phyloP scores from a whole-genome alignment of 1,140 invertebrate genomes.

The Lethocerus indicus region DNA sequence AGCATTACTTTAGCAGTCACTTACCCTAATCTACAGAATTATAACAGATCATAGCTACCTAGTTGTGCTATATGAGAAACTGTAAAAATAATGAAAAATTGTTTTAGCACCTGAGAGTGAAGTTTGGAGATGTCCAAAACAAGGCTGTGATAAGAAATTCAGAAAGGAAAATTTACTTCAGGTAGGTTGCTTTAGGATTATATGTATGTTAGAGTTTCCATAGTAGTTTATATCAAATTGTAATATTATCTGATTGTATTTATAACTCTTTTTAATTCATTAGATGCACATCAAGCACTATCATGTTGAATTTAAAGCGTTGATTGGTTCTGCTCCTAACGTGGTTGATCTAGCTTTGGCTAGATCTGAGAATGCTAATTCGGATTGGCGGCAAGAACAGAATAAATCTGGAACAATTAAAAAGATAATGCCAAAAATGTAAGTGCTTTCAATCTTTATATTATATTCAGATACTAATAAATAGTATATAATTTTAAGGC shows the following conservation, averaged over 20 bases:
- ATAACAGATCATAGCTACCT: too few species aligned
- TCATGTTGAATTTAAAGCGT: constrained; percentile 59
- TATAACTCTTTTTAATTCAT: constrained; percentile 9
- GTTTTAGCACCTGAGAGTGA: constrained; percentile 2
- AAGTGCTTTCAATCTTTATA: too few species aligned
- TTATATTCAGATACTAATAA: too few species aligned
- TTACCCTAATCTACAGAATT: too few species aligned
- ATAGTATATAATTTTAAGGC: too few species aligned
- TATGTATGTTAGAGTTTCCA: neutral
- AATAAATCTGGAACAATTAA: neutral
- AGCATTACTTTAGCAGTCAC: too few species aligned
- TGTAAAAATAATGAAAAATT: too few species aligned
- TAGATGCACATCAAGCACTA: constrained; percentile 83
- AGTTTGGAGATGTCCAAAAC: constrained; percentile 43
- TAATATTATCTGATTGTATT: too few species aligned
- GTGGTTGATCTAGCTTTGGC: constrained; percentile 69
- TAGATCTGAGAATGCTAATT: constrained; percentile 3
- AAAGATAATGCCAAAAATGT: constrained; percentile 2
- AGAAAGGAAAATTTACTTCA: constrained; percentile 73
- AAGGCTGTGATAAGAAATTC: constrained; percentile 72
- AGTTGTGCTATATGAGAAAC: too few species aligned
- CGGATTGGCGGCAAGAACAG: neutral
- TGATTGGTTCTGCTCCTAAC: constrained; percentile 60
- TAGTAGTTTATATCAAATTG: too few species aligned
- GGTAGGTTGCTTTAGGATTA: constrained; percentile 17